Evolutionary conservation across 2,888 invertebrate species (phyloP), one percentile per base, ranked within the genome.

Genomic region (Saturnia pavonia): DNA sequence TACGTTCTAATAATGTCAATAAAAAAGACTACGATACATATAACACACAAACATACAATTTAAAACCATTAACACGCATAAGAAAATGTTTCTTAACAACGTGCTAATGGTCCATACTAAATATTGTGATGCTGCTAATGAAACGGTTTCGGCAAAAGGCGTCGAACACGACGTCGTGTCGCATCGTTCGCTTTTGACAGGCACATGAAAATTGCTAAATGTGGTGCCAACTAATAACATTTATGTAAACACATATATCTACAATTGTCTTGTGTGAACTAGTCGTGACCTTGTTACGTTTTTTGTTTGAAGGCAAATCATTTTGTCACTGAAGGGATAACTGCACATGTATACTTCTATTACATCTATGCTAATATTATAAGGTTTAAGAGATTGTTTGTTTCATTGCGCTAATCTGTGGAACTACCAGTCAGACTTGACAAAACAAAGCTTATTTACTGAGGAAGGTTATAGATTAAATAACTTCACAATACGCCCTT

Each of bases 101-200:
- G 80, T 85, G 91, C 84, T 90, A 91, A 90, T 88, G 83, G 85
- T 70, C 71, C 69, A 71, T 75, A 84, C 81, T 81, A 81, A 80
- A 78, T 79, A 75, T 76, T 82, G 80, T 78, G 76, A 80, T 79
- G 84, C 80, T 81, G 87, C 88, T 91, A 90, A 90, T 87, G 84
- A 89, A 87, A 84, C 82, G 73, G 76, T 82, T 85, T 86, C 80
- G 83, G 83, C 85, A 84, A 85, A 82, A 86, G 82, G 78, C 78
- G 80, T 78, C 60, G 63, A 63, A 3, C 75, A 80, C 76, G 77
- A 74, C 22, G 54, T 8, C 77, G 74, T 22, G 54, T 54, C 78
- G 73, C 76, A 78, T 73, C 69, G 77, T 72, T 72, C 73, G 80
- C 84, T 87, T 87, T 90, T 91, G 80, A 87, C 90, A 85, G 76